Evolutionary conservation across 2,797 vertebrate species (phyloP).

Genomic region (Alcedo quadribrachys): DNA sequence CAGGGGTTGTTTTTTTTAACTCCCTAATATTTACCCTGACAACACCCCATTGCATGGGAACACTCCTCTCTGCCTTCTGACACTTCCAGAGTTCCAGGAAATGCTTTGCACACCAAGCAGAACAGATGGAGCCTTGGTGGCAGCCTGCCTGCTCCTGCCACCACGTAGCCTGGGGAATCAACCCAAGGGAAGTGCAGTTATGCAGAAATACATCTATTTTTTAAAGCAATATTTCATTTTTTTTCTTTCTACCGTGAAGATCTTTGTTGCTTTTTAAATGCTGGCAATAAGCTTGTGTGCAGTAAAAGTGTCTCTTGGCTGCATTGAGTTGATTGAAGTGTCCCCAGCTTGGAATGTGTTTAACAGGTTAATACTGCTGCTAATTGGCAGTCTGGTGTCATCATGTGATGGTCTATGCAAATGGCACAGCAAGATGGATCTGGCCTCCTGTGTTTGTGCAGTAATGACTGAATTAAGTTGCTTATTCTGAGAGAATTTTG

Average conservation of each 20-base stretch:
- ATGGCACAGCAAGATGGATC: neutral
- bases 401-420: neutral
- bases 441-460: neutral
- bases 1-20: neutral
- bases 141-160: conserved; percentile 27
- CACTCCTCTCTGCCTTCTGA: conserved; percentile 55
- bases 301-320: neutral
- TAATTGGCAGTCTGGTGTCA: neutral
- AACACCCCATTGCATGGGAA: neutral
- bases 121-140: conserved; percentile 69
- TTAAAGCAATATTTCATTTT: neutral
- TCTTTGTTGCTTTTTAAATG: neutral
- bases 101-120: conserved; percentile 77
- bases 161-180: neutral
- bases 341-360: neutral
- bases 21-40: neutral
- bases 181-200: neutral
- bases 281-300: neutral
- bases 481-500: neutral
- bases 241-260: neutral
- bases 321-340: neutral
- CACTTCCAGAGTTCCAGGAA: conserved; percentile 77
- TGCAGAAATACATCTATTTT: neutral
- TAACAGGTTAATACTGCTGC: neutral
- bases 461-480: neutral